A percentile compares a stretch with the other conserved stretches of the same genome.
Conservation (phyloP, 2,888 invertebrate genomes). For the Cacoxenus indagator region DNA sequence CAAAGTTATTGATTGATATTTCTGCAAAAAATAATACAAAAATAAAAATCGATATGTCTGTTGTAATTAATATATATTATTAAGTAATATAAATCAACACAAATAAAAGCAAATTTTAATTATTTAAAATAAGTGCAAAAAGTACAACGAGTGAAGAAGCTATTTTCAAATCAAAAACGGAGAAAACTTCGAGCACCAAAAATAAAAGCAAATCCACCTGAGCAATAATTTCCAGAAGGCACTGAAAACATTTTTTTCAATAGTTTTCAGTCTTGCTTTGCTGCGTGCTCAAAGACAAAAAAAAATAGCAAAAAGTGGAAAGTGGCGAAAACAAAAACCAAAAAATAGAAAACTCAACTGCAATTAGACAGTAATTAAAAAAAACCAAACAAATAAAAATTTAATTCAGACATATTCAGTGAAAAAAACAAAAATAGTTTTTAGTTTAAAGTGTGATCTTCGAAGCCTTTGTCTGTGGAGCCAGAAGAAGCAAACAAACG, state of each 20-base stretch:
- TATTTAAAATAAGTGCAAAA: constrained; percentile 52
- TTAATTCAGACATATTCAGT: background rate
- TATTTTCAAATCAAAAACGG: constrained; percentile 42
- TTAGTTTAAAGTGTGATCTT: constrained; percentile 60
- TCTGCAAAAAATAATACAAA: constrained; percentile 54
- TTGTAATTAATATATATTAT: constrained; percentile 44
- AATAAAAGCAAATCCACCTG: constrained; percentile 24
- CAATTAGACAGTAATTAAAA: constrained; percentile 35
- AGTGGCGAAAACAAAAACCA: constrained; percentile 22
- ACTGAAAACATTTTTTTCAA: constrained; percentile 37
- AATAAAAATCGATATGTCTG: constrained; percentile 40
- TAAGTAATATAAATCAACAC: constrained; percentile 62
- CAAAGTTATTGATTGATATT: constrained; percentile 56
- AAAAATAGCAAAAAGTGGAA: constrained; percentile 10
- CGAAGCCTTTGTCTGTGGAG: constrained; percentile 60
- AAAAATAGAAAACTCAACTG: constrained; percentile 20
- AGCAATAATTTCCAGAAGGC: constrained; percentile 14
- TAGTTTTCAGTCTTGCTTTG: constrained; percentile 33
- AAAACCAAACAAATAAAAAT: constrained; percentile 36
- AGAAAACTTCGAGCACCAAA: constrained; percentile 16
- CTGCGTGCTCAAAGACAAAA: constrained; percentile 6
- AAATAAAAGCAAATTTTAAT: constrained; percentile 56
- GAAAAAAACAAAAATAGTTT: constrained; percentile 16
- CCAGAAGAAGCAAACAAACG: constrained; percentile 51
- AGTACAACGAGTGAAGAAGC: constrained; percentile 65